phyloP scores from a whole-genome alignment of 2,113 vertebrate genomes.

The Balaeniceps rex region DNA sequence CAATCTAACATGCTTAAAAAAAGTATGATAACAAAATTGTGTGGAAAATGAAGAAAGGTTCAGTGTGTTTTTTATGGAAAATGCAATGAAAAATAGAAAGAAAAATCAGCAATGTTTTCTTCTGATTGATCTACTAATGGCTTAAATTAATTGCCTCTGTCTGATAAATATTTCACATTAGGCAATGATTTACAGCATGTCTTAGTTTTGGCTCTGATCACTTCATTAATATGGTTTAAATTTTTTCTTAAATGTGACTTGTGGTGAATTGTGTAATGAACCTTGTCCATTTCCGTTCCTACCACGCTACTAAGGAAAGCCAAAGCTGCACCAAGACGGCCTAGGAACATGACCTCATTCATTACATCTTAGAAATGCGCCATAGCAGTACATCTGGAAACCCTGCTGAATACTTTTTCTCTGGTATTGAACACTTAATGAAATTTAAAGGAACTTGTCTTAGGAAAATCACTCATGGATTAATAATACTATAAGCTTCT shows the following conservation, averaged over 20 bases:
- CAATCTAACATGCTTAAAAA: not conserved
- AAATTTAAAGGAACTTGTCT: not conserved
- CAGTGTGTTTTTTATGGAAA: not conserved
- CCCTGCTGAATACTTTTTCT: not conserved
- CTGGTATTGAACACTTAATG: not conserved
- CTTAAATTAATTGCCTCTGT: not conserved
- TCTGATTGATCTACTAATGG: not conserved
- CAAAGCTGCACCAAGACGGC: not conserved
- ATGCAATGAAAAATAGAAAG: not conserved
- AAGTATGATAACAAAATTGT: not conserved
- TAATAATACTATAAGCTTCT: not conserved
- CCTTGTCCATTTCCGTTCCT: not conserved
- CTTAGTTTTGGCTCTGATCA: not conserved
- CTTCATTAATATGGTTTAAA: not conserved
- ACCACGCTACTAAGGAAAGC: not conserved
- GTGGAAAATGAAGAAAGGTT: not conserved
- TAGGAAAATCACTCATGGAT: not conserved
- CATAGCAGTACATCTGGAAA: not conserved
- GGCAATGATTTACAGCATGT: not conserved
- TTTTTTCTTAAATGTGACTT: not conserved
- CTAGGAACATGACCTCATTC: not conserved
- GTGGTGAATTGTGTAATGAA: not conserved
- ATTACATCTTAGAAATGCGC: not conserved
- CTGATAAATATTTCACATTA: not conserved
- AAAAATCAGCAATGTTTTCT: not conserved